A percentile compares a stretch with the other conserved stretches of the same genome.
Conservation (phyloP, 2,888 invertebrate genomes). For the Drosophila ezoana region DNA sequence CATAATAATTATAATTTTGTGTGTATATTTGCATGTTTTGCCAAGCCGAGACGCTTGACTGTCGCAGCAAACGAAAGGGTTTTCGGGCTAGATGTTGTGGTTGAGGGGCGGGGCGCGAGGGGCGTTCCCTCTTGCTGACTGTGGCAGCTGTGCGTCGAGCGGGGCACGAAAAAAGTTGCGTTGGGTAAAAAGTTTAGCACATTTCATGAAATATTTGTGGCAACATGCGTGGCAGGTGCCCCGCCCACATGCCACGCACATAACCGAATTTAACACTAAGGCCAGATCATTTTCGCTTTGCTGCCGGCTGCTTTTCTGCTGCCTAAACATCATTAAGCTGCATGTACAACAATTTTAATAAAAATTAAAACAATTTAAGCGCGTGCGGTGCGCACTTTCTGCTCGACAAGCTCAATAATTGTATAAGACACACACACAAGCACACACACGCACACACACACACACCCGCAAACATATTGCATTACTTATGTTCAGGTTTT, state of each 20-base stretch:
- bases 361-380: conserved; percentile 48
- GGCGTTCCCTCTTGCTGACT: neutral
- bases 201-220: conserved; percentile 63
- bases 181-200: conserved; percentile 40
- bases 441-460: neutral
- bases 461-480: neutral
- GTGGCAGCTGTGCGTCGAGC: conserved; percentile 52
- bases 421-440: conserved; percentile 40
- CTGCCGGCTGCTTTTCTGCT: conserved; percentile 20
- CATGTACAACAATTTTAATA: conserved; percentile 57
- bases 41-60: conserved; percentile 7
- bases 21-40: conserved; percentile 63
- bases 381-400: conserved; percentile 35
- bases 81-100: neutral
- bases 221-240: conserved; percentile 44
- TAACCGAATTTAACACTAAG: conserved; percentile 2
- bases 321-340: conserved; percentile 46
- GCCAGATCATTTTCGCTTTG: conserved; percentile 41
- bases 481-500: conserved; percentile 40
- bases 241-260: neutral
- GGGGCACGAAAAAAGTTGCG: conserved; percentile 37
- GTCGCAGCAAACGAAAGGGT: neutral
- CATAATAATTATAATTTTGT: conserved; percentile 77
- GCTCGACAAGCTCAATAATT: conserved; percentile 69
- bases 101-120: neutral